A percentile compares a stretch with the other conserved stretches of the same genome.
phyloP scores from a whole-genome alignment of 2,888 invertebrate genomes.

The Rhaphigaster nebulosa region DNA sequence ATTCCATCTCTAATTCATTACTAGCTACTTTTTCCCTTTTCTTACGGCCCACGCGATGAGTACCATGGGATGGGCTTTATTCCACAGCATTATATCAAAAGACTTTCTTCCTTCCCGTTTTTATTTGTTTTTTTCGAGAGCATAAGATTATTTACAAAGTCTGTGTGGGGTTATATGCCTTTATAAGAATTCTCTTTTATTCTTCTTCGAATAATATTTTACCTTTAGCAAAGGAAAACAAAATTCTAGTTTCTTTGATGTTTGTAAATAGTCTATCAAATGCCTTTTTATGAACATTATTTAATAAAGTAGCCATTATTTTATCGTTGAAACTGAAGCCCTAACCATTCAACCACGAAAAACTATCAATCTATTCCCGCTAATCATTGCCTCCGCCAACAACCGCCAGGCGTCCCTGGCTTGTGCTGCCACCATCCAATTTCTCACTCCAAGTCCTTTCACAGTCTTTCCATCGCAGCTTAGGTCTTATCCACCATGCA shows the following conservation, averaged over 20 bases:
- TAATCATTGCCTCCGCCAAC: too few relatives aligned
- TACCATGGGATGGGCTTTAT: background rate
- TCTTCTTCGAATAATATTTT: constrained; percentile 1
- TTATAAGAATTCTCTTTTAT: background rate
- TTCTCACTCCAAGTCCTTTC: too few relatives aligned
- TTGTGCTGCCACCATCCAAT: too few relatives aligned
- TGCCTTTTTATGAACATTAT: background rate
- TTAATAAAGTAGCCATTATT: background rate
- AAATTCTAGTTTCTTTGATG: background rate
- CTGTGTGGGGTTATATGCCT: background rate
- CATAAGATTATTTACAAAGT: constrained; percentile 7
- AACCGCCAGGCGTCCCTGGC: too few relatives aligned
- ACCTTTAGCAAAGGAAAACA: background rate
- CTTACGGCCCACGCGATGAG: constrained; percentile 18
- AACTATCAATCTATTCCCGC: too few relatives aligned
- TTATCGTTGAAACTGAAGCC: background rate
- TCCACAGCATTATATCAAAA: background rate
- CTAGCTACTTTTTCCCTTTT: background rate
- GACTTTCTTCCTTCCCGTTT: background rate
- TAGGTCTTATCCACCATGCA: too few relatives aligned
- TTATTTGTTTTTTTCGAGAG: background rate
- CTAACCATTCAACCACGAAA: too few relatives aligned
- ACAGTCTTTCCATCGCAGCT: too few relatives aligned
- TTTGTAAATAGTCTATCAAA: background rate
- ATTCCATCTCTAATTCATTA: constrained; percentile 41